Evolutionary conservation across 2,888 invertebrate genomes (phyloP), one percentile per base, ranked within the genome.

Genomic region (Geotrupes spiniger): DNA sequence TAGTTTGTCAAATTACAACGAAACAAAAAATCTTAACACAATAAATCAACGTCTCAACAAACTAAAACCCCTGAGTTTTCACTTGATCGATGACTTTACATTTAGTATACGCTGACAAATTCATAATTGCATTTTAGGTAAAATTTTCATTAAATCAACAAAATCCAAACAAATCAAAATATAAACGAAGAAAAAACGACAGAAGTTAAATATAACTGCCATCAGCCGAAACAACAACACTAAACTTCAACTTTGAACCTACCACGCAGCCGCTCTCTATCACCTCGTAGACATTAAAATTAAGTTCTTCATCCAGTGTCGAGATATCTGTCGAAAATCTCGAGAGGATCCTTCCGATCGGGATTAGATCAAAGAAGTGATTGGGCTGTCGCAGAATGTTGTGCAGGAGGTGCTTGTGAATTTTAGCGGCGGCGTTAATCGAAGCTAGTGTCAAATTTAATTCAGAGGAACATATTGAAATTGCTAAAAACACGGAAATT

Each of bases 331-430:
- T 82, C 60, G 82, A 79, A 70, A 85, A 83, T 60, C 83, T 78
- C 73, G 83, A 82, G 42, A 87, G 74, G 58, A 87, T 77, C 64
- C 87, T 76, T 64, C 87, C 87, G 53, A 78, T 63, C 4, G 86
- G 86, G 57, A 84, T 82, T 56, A 80, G 75, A 70, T 87, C 85
- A 73, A 86, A 87, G 74, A 86, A 87, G 57, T 78, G 78, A 74
- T 82, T 79, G 51, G 85, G 83, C 61, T 76, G 80, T 60, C 77
- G 77, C 43, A 87, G 73, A 57, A 85, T 73, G 60, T 76, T 74
- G 42, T 66, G 58, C 56, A 86, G 71, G 60, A 85, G 72, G 53
- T 64, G 62, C 61, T 74, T 73, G 69, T 87, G 87, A 58, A 87
- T 75, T 59, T 67, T 69, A 60, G 70, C 73, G 50, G 83, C 81